Base-by-base conservation (phyloP, 2,113 vertebrate genomes). In the Oplegnathus fasciatus region DNA sequence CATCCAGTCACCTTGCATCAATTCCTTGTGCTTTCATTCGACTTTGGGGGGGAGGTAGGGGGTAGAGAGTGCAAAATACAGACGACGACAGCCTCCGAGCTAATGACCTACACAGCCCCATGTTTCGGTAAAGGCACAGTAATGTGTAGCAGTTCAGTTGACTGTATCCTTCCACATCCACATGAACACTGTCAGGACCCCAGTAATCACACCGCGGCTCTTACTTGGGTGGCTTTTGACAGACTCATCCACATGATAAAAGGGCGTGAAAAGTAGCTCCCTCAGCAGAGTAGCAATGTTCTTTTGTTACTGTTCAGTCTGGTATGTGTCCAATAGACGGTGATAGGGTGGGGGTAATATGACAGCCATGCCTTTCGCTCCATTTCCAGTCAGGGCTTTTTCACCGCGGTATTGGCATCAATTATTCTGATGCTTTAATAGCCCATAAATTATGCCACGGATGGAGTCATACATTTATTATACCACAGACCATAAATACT, bases 1-100 rank as follows among this genome's bases (percentile, higher is more conserved):
- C 91, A 78, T 81, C 57, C 86, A 75, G 91, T 95, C 91, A 94
- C 93, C 94, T 94, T 93, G 93, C 89, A 90, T 94, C 93, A 93
- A 80, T 89, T 94, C 78, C 91, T 94, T 95, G 95, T 95, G 95
- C 94, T 95, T 94, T 91, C 88, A 81, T 93, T 91, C 17, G 90
- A 93, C 90, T 90, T 94, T 90, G 81, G 75, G 85, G 71, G 10
- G 14, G 24, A 20, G n/a, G 69, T 5, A 10, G 24, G 61, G 55
- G 66, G n/a, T 65, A 89, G 54, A 72, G 85, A 88, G 90, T 92
- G 89, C 84, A 93, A 93, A 86, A 90, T 67, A 88, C 85, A 85
- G 48, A 88, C 37, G 54, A 66, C 30, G 70, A 87, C 65, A 83
- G 80, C 84, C 75, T 84, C 79, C 32, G 57, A 83, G 75, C 79